A percentile compares a stretch with the other conserved stretches of the same genome.
Conservation (phyloP, 2,113 vertebrate species). For the Numenius arquata region DNA sequence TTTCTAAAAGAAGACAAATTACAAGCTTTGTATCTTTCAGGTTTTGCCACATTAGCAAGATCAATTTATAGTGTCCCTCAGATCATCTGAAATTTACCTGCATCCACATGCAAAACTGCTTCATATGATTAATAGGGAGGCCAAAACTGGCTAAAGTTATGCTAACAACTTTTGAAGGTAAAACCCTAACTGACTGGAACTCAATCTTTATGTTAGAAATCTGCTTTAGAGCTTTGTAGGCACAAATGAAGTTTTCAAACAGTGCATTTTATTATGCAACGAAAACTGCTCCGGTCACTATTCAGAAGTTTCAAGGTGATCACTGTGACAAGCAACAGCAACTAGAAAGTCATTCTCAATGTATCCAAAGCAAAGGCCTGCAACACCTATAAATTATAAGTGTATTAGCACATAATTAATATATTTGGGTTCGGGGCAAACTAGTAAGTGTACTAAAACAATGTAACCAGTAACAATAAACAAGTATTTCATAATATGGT, state of each 20-base stretch:
- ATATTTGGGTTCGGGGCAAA: neutral
- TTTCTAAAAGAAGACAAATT: neutral
- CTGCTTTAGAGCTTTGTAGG: neutral
- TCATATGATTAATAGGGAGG: neutral
- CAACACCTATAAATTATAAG: neutral
- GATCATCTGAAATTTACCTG: neutral
- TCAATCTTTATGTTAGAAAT: neutral
- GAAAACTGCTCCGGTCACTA: neutral
- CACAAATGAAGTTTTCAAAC: neutral
- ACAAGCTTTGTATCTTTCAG: neutral
- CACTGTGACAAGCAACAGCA: neutral
- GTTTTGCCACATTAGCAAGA: neutral
- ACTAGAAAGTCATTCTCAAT: neutral
- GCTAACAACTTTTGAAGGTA: neutral
- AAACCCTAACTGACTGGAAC: neutral
- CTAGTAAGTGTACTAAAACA: neutral
- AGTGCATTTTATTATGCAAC: neutral
- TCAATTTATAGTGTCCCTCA: neutral
- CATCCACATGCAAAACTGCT: neutral
- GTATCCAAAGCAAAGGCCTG: neutral
- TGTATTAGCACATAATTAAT: neutral
- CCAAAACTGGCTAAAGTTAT: neutral
- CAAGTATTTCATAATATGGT: neutral
- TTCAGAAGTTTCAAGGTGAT: neutral
- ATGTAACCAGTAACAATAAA: neutral